phyloP scores from a whole-genome alignment of 2,888 invertebrate genomes.

The Halocaridina rubra region DNA sequence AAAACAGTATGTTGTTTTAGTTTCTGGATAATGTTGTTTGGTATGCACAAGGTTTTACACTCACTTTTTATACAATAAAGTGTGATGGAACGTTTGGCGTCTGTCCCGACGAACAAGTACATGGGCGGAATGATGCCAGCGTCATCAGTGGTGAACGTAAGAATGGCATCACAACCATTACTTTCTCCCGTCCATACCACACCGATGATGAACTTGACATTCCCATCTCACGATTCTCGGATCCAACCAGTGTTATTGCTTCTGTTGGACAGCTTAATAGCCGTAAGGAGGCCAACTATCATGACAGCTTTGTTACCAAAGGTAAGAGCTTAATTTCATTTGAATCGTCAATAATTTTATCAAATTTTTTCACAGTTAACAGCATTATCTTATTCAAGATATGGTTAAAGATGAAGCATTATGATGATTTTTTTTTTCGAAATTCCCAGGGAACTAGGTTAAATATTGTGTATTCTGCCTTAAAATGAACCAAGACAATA shows the following conservation, averaged over 20 bases:
- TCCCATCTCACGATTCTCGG: conserved; percentile 76
- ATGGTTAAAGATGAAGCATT: no score
- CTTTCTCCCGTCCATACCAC: conserved; percentile 79
- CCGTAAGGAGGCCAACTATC: conserved; percentile 85
- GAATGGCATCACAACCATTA: conserved; percentile 83
- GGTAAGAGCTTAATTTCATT: no score
- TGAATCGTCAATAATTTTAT: no score
- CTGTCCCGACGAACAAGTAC: conserved; percentile 85
- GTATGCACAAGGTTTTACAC: no score
- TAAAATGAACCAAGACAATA: no score
- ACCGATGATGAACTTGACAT: conserved; percentile 64
- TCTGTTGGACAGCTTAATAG: conserved; percentile 88
- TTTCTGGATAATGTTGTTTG: no score
- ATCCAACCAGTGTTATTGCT: conserved; percentile 81
- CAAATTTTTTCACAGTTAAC: no score
- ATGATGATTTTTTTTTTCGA: no score
- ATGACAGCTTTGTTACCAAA: conserved; percentile 79
- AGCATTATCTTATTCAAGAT: no score
- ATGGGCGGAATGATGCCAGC: conserved; percentile 82
- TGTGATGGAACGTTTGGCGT: conserved; percentile 69
- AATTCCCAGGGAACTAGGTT: no score
- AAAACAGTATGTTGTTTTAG: no score
- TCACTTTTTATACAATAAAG: background rate
- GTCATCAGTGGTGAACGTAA: conserved; percentile 81
- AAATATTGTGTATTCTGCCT: no score